Conservation (phyloP, 2,888 invertebrate genomes). For the Hyles lineata region DNA sequence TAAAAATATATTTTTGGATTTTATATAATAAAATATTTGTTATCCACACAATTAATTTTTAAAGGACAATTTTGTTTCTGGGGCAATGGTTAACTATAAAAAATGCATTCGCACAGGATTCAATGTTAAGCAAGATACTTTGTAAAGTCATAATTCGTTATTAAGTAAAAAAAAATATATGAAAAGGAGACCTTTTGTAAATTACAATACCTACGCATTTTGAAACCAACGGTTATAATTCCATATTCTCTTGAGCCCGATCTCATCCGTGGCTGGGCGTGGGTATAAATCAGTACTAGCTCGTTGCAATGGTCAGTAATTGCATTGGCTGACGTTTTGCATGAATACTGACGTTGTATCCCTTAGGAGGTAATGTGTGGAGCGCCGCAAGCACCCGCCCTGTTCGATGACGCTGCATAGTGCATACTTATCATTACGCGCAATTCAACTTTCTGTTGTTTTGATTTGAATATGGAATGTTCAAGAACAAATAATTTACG, state of each 20-base stretch:
- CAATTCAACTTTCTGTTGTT: background rate
- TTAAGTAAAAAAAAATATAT: no score
- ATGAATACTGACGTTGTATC: background rate
- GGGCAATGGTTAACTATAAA: no score
- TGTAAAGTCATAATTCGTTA: no score
- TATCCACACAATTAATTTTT: no score
- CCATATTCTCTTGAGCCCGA: background rate
- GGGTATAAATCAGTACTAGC: background rate
- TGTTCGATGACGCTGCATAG: background rate
- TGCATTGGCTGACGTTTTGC: background rate
- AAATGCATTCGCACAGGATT: no score
- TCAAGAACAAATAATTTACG: no score
- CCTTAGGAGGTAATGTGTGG: background rate
- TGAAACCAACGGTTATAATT: background rate
- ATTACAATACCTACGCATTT: background rate
- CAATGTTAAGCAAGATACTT: no score
- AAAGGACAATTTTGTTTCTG: no score
- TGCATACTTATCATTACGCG: background rate
- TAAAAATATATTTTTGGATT: no score
- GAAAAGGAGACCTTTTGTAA: background rate
- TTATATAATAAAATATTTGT: no score
- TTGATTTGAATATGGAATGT: no score
- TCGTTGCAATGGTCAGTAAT: background rate
- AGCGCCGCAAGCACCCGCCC: background rate
- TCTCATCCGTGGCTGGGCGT: background rate